Percentiles rank a stretch among this genome's conserved stretches.
Evolutionary conservation across 1,140 invertebrate genomes (phyloP).

Genomic region (Pararge aegeria): DNA sequence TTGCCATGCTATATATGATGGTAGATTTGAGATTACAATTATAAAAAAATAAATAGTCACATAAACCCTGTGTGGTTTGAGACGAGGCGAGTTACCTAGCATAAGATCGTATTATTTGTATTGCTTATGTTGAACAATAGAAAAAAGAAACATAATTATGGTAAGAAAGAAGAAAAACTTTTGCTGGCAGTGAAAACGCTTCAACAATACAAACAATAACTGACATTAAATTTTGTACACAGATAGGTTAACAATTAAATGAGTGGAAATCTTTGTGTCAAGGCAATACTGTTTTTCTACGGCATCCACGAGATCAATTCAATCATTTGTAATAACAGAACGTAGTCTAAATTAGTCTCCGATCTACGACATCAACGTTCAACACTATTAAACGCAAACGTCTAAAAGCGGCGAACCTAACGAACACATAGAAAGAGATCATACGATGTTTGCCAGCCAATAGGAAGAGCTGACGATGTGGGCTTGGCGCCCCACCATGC

Average conservation of each 20-base stretch:
- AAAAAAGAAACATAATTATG: too few relatives aligned
- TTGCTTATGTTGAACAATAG: too few relatives aligned
- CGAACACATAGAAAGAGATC: constrained; percentile 64
- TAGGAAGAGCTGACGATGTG: constrained; percentile 52
- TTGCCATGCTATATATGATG: too few relatives aligned
- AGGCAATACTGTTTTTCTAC: constrained; percentile 56
- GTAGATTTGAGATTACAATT: too few relatives aligned
- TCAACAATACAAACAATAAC: constrained; percentile 10
- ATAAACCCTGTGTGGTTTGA: too few relatives aligned
- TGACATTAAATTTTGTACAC: constrained; percentile 11
- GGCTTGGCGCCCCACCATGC: constrained; percentile 70
- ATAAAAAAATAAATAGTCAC: too few relatives aligned
- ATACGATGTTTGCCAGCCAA: constrained; percentile 67
- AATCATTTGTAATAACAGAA: constrained; percentile 45
- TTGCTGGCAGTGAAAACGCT: too few relatives aligned
- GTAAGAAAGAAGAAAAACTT: too few relatives aligned
- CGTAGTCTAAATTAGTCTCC: constrained; percentile 57
- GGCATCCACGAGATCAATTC: constrained; percentile 56
- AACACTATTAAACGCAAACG: constrained; percentile 2
- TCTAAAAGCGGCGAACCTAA: constrained; percentile 22
- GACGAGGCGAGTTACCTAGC: too few relatives aligned
- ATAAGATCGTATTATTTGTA: too few relatives aligned
- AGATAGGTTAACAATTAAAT: constrained; percentile 22
- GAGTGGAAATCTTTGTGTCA: constrained; percentile 36
- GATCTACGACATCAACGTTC: constrained; percentile 47